Conservation (phyloP, 2,113 vertebrate genomes). For the Pleuronectes platessa region DNA sequence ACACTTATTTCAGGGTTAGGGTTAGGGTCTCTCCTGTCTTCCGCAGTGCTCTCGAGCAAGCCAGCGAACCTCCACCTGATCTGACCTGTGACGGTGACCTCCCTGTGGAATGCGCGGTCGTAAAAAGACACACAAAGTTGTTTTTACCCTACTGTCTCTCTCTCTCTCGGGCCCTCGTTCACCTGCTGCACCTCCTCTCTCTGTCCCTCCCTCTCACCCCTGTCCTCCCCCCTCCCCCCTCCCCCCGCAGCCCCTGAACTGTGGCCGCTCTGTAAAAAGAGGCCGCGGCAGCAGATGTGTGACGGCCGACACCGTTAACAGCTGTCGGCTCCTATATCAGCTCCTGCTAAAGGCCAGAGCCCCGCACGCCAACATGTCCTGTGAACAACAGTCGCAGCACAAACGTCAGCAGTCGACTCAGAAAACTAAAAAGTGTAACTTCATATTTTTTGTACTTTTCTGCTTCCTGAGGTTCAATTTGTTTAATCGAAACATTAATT, state of each 20-base stretch:
- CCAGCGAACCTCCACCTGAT: neutral
- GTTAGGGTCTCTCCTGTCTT: neutral
- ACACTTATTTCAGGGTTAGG: neutral
- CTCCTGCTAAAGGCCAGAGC: conserved; percentile 35
- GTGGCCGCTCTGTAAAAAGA: conserved; percentile 52
- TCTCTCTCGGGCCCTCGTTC: conserved; percentile 44
- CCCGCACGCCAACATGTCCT: conserved; percentile 22
- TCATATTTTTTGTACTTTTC: too few relatives aligned
- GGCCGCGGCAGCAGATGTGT: conserved; percentile 81
- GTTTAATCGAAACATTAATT: neutral
- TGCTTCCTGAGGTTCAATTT: too few relatives aligned
- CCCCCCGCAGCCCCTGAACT: conserved; percentile 33
- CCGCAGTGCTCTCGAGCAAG: neutral
- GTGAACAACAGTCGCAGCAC: conserved; percentile 14
- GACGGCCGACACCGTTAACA: conserved; percentile 65
- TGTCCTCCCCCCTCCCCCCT: neutral
- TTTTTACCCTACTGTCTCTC: conserved; percentile 42
- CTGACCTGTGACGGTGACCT: conserved; percentile 38
- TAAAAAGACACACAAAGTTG: conserved; percentile 57
- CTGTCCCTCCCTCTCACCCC: neutral
- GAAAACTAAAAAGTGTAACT: neutral
- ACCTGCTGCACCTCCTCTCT: conserved; percentile 56
- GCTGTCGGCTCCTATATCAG: conserved; percentile 72
- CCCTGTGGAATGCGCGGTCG: conserved; percentile 54
- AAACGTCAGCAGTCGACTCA: conserved; percentile 22